Base-by-base conservation (phyloP, 1,140 invertebrate genomes). In the Aphidius gifuensis region DNA sequence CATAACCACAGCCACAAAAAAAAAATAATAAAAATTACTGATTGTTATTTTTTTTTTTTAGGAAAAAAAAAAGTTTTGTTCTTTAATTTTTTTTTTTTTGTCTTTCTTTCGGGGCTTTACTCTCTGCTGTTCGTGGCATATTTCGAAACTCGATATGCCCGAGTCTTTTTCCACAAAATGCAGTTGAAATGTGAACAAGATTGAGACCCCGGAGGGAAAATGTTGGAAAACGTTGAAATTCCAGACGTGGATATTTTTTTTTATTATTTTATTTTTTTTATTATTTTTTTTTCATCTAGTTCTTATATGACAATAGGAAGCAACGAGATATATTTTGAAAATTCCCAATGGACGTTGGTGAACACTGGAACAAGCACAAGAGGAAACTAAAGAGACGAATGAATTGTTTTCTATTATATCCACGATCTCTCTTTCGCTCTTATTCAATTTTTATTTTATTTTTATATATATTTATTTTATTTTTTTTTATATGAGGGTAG, bases 311-410 rank as follows among this genome's bases (percentile, higher is more conserved):
- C 77, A 78, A 79, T 76, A 60, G 71, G 64, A 66, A 56, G 66
- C 60, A 56, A 63, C 66, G 65, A 69, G 68, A 68, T 73, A 68
- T 73, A 69, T 73, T 69, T 73, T 62, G 68, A 71, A 71, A 66
- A 70, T 73, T 74, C 70, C 69, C 71, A 70, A 74, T 71, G 74
- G 70, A 62, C 58, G 61, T 47, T 58, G 56, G 64, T 64, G 66
- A 63, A 58, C 9, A 16, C 40, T 4, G 6, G 43, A 21, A 39
- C 5, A 45, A n/a, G 42, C 2, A 56, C 4, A 44, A 21, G 43
- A 23, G 16, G 16, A 16, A 16, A 16, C 16, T 16, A 16, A 9
- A 40, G 9, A 49, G 46, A 43, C 38, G 32, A 55, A 57, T 32
- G 21, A 40, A 32, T 32, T 4, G 23, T 32, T 32, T 32, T 32